Base-by-base conservation (phyloP, 2,797 vertebrate genomes). In the Rhabdomys pumilio region DNA sequence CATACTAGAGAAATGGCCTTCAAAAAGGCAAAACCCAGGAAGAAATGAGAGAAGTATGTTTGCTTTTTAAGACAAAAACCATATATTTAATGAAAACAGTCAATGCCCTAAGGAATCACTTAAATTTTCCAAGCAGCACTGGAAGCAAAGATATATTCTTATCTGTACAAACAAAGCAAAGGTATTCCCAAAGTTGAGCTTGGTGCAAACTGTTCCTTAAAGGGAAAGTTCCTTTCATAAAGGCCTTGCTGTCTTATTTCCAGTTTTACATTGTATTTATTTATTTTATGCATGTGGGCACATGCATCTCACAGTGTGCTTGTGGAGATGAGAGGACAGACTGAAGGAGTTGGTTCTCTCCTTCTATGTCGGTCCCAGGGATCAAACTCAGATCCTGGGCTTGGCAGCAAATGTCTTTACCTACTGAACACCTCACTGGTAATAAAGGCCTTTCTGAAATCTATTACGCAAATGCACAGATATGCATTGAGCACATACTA, bases 1-100 rank as follows among this genome's bases (percentile, higher is more conserved):
- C 13, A 41, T 34, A 80, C 19, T 14, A 79, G 55, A 75, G 31
- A 90, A 82, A 69, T 8, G 13, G 24, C 15, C 17, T 14, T 72
- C 38, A 44, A 73, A 34, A 84, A 92, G 67, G 89, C n/a, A 94
- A 89, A 96, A 87, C 67, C 6, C 14, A 44, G 57, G 0, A 38
- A 83, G 79, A 26, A 95, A 14, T 50, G 50, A 73, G 65, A 92
- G 38, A 85, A 88, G 7, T 31, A 55, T 0, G 0, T 73, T 41
- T 97, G 61, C 38, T 86, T 34, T 91, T 77, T 91, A 41, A 95
- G 84, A 61, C 1, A 81, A 55, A 80, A 89, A 59, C 55, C 38
- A 89, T 83, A 10, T 50, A 65, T 12, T 6, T 24, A 29, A 61
- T 75, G 34, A 75, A 76, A 93, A 84, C 5, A 63, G 83, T 65